phyloP scores from a whole-genome alignment of 2,888 invertebrate species.

The Caprella mutica region DNA sequence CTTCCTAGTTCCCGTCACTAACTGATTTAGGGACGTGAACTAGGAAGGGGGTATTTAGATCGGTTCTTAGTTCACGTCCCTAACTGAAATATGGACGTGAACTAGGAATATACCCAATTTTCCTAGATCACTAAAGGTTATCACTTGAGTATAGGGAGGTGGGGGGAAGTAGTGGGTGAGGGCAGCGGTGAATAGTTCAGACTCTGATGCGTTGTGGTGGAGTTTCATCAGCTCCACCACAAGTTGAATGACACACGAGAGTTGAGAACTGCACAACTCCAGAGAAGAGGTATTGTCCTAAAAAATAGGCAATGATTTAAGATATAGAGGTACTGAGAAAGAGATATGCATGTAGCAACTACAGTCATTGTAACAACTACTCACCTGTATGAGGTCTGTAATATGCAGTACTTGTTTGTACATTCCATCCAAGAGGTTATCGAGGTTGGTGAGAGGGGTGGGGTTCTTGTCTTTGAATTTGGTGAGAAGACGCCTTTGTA shows the following conservation, averaged over 20 bases:
- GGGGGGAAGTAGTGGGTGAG: conserved; percentile 40
- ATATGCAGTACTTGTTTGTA: conserved; percentile 45
- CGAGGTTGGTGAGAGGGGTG: conserved; percentile 57
- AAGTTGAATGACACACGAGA: conserved; percentile 41
- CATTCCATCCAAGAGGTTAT: conserved; percentile 59
- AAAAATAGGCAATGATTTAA: not conserved
- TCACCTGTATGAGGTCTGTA: conserved; percentile 45
- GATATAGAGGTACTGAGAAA: no score
- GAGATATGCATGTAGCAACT: no score
- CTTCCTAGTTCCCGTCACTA: no score
- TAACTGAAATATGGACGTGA: no score
- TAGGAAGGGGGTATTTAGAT: no score
- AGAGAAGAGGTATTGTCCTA: conserved; percentile 28
- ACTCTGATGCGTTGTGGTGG: conserved; percentile 40
- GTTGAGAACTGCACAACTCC: conserved; percentile 39
- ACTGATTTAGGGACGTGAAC: no score
- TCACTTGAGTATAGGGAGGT: conserved; percentile 34
- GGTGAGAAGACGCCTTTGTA: conserved; percentile 62
- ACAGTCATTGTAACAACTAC: no score
- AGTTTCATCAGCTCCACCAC: conserved; percentile 41
- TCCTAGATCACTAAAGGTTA: not conserved
- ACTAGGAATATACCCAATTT: no score
- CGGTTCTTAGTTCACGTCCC: no score
- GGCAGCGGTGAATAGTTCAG: conserved; percentile 41
- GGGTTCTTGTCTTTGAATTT: conserved; percentile 69